Evolutionary conservation across 2,113 vertebrate genomes (phyloP), one percentile per base, ranked within the genome.

Genomic region (Poeciliopsis turrubarensis): DNA sequence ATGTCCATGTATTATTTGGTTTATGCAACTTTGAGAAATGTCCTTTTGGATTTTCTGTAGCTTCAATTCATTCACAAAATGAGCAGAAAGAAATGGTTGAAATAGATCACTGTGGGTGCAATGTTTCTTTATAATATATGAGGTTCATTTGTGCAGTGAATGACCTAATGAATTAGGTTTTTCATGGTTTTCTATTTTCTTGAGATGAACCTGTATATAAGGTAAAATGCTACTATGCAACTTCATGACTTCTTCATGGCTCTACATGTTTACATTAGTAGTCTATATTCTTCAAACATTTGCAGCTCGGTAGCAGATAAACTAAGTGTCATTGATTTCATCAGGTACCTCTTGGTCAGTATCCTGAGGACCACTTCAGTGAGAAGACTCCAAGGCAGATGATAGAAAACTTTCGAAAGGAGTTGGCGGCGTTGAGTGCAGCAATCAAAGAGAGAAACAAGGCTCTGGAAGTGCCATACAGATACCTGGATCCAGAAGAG

Each of bases 371-470:
- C 0, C 82, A 78, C 37, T 92, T 92, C 77, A 72, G 0, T 32
- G 90, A 92, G 68, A 11, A 61, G 13, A 19, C 26, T 29, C 83
- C 87, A 5, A 0, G 4, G 3, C 51, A 60, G 41, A 13, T 86
- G 66, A 89, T 83, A 0, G 32, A 70, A 19, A 17, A 60, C 1
- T 91, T 93, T 61, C 80, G 86, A 75, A 54, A 5, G 60, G 84
- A 82, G 32, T 86, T 93, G 31, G 0, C 60, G 11, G 12, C 7
- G 10, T 60, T 91, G 4, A 82, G 75, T 22, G 3, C 2, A 15
- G 17, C 1, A 14, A 91, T 93, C 66, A 80, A 83, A 64, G 29
- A 0, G 17, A 80, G 92, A 68, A 93, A 92, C 54, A 2, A 26
- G 0, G 19, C 0, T 4, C 70, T 93, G 60, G n/a, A 47, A 0